These are phyloP conservation scores for Biston stratarius DNA, from an alignment of 2,888 invertebrate species.

Conservation along the genomic window DNA sequence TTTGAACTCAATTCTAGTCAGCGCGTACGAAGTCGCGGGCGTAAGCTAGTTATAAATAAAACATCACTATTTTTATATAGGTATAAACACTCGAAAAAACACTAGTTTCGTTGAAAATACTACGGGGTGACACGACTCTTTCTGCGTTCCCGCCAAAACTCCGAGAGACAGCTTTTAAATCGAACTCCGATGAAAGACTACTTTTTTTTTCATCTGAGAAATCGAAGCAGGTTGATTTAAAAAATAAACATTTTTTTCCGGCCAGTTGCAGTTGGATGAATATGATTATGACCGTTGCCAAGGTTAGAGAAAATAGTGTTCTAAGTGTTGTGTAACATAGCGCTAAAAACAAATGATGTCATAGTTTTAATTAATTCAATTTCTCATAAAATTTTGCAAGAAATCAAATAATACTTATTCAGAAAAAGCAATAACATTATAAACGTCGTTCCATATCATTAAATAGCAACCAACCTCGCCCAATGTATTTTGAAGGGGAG, in stretches of 20 bases:
- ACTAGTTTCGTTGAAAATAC: too few relatives aligned
- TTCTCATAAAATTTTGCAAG: conserved; percentile 4
- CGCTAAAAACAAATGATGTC: neutral
- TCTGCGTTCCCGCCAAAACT: too few relatives aligned
- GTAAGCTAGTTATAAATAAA: too few relatives aligned
- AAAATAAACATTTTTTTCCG: neutral
- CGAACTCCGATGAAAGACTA: too few relatives aligned
- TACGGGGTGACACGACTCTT: too few relatives aligned
- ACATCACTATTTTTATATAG: too few relatives aligned
- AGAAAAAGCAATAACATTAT: conserved; percentile 35
- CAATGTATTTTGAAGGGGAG: conserved; percentile 41
- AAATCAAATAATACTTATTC: neutral
- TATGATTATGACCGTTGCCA: conserved; percentile 17
- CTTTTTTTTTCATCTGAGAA: too few relatives aligned
- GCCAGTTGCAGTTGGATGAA: conserved; percentile 9
- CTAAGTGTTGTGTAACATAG: neutral
- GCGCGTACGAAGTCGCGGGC: too few relatives aligned
- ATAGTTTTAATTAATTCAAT: neutral
- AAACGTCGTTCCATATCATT: conserved; percentile 34
- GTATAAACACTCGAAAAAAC: too few relatives aligned
- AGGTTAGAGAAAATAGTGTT: conserved; percentile 4
- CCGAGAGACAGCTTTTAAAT: too few relatives aligned
- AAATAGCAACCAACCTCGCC: conserved; percentile 34
- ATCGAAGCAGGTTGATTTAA: too few relatives aligned
- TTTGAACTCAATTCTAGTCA: too few relatives aligned